Conservation (phyloP, 2,888 invertebrate genomes). For the Chironomus tentans region DNA sequence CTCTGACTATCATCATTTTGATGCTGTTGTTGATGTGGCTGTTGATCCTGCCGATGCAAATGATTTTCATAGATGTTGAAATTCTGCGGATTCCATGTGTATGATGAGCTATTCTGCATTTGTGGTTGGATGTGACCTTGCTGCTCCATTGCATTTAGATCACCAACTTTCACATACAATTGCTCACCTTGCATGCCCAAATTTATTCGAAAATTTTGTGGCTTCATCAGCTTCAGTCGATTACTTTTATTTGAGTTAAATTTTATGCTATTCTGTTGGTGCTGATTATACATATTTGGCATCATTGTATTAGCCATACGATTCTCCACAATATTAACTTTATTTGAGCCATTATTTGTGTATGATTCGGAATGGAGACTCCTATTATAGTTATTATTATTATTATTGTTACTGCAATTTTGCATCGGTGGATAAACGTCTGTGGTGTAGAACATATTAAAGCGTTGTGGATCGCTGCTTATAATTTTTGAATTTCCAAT, state of each 20-base stretch:
- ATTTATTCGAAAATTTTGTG: slow-evolving; percentile 34
- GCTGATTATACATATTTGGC: slow-evolving; percentile 16
- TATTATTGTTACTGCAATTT: slow-evolving; percentile 32
- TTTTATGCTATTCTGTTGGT: slow-evolving; percentile 2
- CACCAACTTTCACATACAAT: slow-evolving; percentile 41
- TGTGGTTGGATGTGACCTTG: not conserved
- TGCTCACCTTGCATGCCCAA: slow-evolving; percentile 31
- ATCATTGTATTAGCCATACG: slow-evolving; percentile 37
- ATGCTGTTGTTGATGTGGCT: not conserved
- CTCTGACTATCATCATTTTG: not conserved
- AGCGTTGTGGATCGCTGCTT: not conserved
- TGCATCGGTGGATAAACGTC: slow-evolving; percentile 35
- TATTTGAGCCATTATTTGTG: slow-evolving; percentile 43
- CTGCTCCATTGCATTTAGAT: slow-evolving; percentile 29
- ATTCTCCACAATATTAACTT: slow-evolving; percentile 42
- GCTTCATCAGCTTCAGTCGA: slow-evolving; percentile 33
- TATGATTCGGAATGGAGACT: slow-evolving; percentile 69
- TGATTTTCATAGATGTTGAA: slow-evolving; percentile 25
- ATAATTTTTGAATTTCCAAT: slow-evolving; percentile 45
- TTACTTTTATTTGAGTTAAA: slow-evolving; percentile 31
- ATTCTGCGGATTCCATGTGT: slow-evolving; percentile 26
- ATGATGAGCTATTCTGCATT: not conserved
- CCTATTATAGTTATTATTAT: slow-evolving; percentile 56
- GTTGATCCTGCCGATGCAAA: slow-evolving; percentile 16
- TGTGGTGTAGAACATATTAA: slow-evolving; percentile 28